A percentile compares a stretch with the other conserved stretches of the same genome.
These are phyloP conservation scores for Pseudorasbora parva DNA, from an alignment of 2,113 vertebrate species.

Conservation along the genomic window DNA sequence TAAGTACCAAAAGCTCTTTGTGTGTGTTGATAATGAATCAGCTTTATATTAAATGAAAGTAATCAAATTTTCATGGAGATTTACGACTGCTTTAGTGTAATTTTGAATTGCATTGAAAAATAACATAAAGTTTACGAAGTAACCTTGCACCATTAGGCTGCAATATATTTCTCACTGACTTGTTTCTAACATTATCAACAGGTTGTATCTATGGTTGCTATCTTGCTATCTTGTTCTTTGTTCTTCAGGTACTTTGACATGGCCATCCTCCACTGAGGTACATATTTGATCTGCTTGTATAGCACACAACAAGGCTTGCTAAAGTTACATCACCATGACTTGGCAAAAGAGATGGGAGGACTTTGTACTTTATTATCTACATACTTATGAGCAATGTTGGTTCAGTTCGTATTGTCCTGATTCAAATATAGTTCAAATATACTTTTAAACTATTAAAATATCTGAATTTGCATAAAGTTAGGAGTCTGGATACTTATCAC, in stretches of 20 bases:
- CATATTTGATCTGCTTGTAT: background rate
- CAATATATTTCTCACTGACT: background rate
- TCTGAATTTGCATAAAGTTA: background rate
- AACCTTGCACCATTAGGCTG: background rate
- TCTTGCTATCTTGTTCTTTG: background rate
- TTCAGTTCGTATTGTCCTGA: background rate
- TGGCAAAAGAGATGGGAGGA: background rate
- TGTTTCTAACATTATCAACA: background rate
- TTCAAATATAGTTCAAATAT: background rate
- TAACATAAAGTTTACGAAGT: background rate
- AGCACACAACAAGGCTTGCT: background rate
- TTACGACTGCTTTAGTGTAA: too few species aligned
- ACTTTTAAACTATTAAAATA: background rate
- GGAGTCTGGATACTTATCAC: too few species aligned
- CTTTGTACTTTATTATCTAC: conserved; percentile 26
- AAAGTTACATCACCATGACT: conserved; percentile 37
- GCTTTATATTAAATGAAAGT: background rate
- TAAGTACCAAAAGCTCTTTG: background rate
- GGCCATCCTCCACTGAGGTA: too few species aligned
- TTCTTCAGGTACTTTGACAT: background rate
- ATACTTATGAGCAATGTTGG: background rate
- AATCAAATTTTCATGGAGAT: background rate
- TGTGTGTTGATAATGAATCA: background rate
- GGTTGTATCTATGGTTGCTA: background rate
- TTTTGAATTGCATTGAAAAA: too few species aligned